phyloP scores from a whole-genome alignment of 2,888 invertebrate genomes.

The Bembecia ichneumoniformis region DNA sequence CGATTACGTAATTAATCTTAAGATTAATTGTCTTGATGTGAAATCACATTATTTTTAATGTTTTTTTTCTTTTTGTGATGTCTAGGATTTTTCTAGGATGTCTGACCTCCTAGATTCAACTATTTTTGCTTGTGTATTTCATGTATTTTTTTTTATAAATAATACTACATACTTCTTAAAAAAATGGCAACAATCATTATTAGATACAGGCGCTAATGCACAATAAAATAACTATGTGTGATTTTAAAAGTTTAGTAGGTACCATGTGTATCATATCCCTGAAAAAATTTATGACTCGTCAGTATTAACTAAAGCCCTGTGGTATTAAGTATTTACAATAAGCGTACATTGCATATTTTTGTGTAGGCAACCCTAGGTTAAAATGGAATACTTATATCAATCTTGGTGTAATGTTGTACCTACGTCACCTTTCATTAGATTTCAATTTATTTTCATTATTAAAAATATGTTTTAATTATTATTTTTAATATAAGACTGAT shows the following conservation, averaged over 20 bases:
- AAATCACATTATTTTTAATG: too few species aligned
- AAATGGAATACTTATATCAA: constrained; percentile 33
- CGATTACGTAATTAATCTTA: too few species aligned
- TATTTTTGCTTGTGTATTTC: too few species aligned
- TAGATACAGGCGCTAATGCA: too few species aligned
- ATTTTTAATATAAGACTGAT: constrained; percentile 66
- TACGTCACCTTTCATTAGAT: constrained; percentile 17
- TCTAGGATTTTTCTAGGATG: too few species aligned
- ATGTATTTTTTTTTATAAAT: too few species aligned
- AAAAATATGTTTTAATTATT: constrained; percentile 5
- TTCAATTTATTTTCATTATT: constrained; percentile 2
- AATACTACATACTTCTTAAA: too few species aligned
- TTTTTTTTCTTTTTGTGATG: too few species aligned
- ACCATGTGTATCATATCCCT: constrained; percentile 55
- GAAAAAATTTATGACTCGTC: constrained; percentile 51
- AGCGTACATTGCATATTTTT: constrained; percentile 37
- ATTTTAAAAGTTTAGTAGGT: background rate
- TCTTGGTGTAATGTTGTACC: constrained; percentile 38
- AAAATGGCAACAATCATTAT: too few species aligned
- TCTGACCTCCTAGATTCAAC: too few species aligned
- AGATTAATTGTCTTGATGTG: too few species aligned
- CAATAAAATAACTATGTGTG: too few species aligned
- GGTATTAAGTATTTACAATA: constrained; percentile 41
- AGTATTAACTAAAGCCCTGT: constrained; percentile 63
- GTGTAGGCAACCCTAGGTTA: constrained; percentile 48